phyloP scores from a whole-genome alignment of 2,797 vertebrate species.

The Vespertilio murinus region DNA sequence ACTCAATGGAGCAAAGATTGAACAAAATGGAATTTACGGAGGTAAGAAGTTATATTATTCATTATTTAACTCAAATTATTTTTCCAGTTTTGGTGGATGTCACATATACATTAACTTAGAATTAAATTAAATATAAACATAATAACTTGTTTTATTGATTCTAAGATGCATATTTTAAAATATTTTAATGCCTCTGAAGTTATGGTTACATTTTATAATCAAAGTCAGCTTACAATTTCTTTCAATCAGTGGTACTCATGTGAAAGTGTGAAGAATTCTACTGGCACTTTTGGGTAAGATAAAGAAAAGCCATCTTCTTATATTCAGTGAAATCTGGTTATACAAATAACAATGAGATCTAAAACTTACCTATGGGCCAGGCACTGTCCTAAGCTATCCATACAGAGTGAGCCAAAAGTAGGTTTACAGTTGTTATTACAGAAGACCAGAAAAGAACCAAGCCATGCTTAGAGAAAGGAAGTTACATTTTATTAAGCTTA shows the following conservation, averaged over 20 bases:
- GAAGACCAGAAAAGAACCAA: no score
- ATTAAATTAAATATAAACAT: conserved; percentile 36
- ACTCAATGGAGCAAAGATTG: conserved; percentile 73
- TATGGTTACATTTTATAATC: conserved; percentile 5
- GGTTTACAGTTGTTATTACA: background rate
- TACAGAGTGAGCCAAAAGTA: background rate
- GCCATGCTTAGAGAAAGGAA: no score
- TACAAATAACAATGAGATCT: conserved; percentile 33
- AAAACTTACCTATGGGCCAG: background rate
- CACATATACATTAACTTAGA: background rate
- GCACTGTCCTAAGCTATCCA: background rate
- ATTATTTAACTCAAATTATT: conserved; percentile 56
- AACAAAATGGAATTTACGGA: conserved; percentile 79
- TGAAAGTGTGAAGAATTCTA: conserved; percentile 43
- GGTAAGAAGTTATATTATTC: conserved; percentile 80
- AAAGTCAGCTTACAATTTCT: conserved; percentile 47
- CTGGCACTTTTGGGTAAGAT: conserved; percentile 36
- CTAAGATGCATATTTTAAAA: background rate
- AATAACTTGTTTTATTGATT: conserved; percentile 21
- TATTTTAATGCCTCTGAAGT: conserved; percentile 39
- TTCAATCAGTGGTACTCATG: background rate
- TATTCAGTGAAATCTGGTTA: background rate
- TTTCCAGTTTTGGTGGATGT: conserved; percentile 8
- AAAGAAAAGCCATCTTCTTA: conserved; percentile 39
- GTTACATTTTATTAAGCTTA: no score